Base-by-base conservation (phyloP, 2,113 vertebrate species). In the Lontra canadensis region DNA sequence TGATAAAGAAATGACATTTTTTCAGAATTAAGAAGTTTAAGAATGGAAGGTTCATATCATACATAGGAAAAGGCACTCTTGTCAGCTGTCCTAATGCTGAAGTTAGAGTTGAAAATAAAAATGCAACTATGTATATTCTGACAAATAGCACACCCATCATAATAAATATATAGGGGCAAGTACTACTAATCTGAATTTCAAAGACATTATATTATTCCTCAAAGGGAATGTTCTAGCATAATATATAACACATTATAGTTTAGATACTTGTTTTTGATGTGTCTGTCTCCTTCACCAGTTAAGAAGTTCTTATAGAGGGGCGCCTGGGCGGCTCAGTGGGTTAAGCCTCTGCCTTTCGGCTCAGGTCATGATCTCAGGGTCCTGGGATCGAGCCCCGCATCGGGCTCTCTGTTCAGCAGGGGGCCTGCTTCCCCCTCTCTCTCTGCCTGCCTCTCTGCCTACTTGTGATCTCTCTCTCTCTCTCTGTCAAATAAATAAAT, bases 31-130 rank as follows among this genome's bases (percentile, higher is more conserved):
- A 65, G 83, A 88, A 39, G 7, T 52, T 52, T 81, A 84, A 79
- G 23, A 80, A 69, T n/a, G 2, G 89, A 89, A 95, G 20, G 3
- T 5, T 78, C 42, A 11, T 6, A 49, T 61, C 47, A 76, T 23
- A 59, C 10, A 21, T 31, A 26, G 71, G 67, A 87, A 65, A 73
- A 92, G 29, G 10, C 23, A 42, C 36, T 89, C 13, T 20, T 71
- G 57, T 86, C 55, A 59, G 34, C 15, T 69, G 57, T 47, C 47
- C 1, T 47, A 36, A 73, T 11, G 39, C 9, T 15, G 61, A 13
- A 88, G 29, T 71, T 82, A 74, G 36, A n/a, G 18, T 78, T 55
- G 59, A 44, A 95, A 96, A 63, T 47, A 82, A 47, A 95, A 93
- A 88, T 55, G 3, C 44, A 65, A 7, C 9, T 63, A 21, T 84